Conservation (phyloP, 2,113 vertebrate genomes). For the Muntiacus reevesi region DNA sequence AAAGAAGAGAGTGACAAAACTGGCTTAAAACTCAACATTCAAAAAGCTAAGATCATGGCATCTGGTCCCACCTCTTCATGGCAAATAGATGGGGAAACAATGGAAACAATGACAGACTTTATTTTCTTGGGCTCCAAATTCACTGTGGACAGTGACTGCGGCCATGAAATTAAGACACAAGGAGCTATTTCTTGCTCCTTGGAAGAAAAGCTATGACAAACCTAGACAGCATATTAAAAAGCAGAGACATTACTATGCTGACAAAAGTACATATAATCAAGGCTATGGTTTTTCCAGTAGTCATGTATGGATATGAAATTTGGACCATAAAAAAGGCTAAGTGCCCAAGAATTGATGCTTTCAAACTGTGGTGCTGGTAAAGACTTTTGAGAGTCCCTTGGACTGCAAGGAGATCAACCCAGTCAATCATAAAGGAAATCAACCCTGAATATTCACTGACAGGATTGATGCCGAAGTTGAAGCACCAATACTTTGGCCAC, state of each 20-base stretch:
- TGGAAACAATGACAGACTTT: neutral
- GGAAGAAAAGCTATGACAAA: neutral
- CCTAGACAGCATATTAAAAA: neutral
- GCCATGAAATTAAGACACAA: neutral
- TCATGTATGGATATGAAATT: neutral
- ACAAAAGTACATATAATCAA: neutral
- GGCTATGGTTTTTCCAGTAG: neutral
- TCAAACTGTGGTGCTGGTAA: neutral
- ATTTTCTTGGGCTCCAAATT: neutral
- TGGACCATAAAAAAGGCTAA: neutral
- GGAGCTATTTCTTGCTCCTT: neutral
- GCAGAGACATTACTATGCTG: neutral
- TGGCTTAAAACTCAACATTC: neutral
- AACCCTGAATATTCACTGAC: neutral
- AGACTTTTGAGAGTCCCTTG: neutral
- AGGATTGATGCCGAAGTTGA: neutral
- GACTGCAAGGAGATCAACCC: neutral
- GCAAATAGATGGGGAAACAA: neutral
- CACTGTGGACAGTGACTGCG: accelerated
- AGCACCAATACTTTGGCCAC: neutral
- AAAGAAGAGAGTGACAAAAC: neutral
- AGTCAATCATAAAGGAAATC: neutral
- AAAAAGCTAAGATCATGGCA: neutral
- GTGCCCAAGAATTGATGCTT: neutral
- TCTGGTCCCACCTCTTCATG: neutral